phyloP scores from a whole-genome alignment of 92 coral and sea anemone genomes.

The Epizoanthus illoricatus region DNA sequence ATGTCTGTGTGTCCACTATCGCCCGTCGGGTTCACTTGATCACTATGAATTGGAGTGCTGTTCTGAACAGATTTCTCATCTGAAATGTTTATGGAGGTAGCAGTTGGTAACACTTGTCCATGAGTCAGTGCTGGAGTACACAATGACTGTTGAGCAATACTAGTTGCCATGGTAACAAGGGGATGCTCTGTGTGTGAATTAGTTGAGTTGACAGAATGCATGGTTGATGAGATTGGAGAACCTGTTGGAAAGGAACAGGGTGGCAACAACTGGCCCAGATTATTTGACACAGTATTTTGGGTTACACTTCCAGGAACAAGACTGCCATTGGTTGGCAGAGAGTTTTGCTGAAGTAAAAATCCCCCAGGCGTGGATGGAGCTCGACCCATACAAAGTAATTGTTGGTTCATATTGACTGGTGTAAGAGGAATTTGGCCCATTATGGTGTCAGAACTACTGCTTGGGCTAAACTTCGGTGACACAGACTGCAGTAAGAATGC shows the following conservation, averaged over 20 bases:
- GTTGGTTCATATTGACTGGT: not conserved
- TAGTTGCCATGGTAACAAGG: conserved; percentile 12
- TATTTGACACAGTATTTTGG: not conserved
- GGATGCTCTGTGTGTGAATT: not conserved
- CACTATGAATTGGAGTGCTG: not conserved
- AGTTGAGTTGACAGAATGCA: not conserved
- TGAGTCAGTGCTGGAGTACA: not conserved
- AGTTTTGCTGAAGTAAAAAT: conserved; percentile 11
- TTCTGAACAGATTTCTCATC: not conserved
- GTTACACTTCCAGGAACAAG: not conserved
- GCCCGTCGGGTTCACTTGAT: not conserved
- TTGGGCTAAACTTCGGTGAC: not conserved
- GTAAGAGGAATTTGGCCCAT: not conserved
- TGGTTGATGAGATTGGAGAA: not conserved
- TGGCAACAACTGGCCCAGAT: not conserved
- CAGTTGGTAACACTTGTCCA: not conserved
- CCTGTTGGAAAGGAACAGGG: not conserved
- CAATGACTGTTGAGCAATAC: not conserved
- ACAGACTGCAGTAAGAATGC: conserved; percentile 14
- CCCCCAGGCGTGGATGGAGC: conserved; percentile 13
- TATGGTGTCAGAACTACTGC: too few species aligned
- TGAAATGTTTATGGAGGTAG: not conserved
- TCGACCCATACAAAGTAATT: not conserved
- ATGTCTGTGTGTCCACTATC: not conserved
- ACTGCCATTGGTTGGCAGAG: not conserved